Evolutionary conservation across 2,797 vertebrate genomes (phyloP).

Genomic region (Decapterus maruadsi): DNA sequence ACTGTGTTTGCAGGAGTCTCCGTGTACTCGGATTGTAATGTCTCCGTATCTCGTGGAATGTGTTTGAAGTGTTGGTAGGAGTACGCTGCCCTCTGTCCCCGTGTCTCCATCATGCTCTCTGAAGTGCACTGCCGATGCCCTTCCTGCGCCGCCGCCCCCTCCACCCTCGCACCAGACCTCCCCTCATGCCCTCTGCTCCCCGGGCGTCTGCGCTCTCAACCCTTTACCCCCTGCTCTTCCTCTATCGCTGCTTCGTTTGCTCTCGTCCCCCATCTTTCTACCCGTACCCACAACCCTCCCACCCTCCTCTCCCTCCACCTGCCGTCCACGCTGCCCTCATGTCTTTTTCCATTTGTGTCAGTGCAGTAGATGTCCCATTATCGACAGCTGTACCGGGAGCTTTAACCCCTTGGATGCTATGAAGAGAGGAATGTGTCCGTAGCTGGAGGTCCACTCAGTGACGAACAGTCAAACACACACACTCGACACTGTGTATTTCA

Average conservation of each 20-base stretch:
- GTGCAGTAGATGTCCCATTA: slow-evolving; percentile 38
- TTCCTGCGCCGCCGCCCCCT: slow-evolving; percentile 36
- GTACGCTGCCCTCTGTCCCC: slow-evolving; percentile 58
- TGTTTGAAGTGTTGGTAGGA: slow-evolving; percentile 76
- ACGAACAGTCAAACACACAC: slow-evolving; percentile 49
- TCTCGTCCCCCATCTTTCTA: neutral
- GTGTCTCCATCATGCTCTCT: slow-evolving; percentile 56
- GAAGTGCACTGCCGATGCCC: slow-evolving; percentile 49
- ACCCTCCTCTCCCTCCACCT: slow-evolving; percentile 43
- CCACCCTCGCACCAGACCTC: slow-evolving; percentile 17
- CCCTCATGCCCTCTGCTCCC: slow-evolving; percentile 49
- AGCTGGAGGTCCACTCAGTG: slow-evolving; percentile 37
- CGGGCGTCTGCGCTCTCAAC: slow-evolving; percentile 13
- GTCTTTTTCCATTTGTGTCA: slow-evolving; percentile 45
- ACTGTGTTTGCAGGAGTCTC: slow-evolving; percentile 38
- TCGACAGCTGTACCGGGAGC: slow-evolving; percentile 19
- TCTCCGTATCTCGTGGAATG: slow-evolving; percentile 67
- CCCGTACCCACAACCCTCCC: slow-evolving; percentile 4
- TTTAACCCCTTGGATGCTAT: slow-evolving; percentile 16
- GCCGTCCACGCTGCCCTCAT: slow-evolving; percentile 11
- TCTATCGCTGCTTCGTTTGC: slow-evolving; percentile 20
- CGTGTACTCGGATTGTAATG: slow-evolving; percentile 37
- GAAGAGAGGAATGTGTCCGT: slow-evolving; percentile 47
- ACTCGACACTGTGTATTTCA: slow-evolving; percentile 29
- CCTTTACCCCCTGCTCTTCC: neutral